phyloP scores from a whole-genome alignment of 1,140 invertebrate species.

The Stenopsyche tienmushanensis region DNA sequence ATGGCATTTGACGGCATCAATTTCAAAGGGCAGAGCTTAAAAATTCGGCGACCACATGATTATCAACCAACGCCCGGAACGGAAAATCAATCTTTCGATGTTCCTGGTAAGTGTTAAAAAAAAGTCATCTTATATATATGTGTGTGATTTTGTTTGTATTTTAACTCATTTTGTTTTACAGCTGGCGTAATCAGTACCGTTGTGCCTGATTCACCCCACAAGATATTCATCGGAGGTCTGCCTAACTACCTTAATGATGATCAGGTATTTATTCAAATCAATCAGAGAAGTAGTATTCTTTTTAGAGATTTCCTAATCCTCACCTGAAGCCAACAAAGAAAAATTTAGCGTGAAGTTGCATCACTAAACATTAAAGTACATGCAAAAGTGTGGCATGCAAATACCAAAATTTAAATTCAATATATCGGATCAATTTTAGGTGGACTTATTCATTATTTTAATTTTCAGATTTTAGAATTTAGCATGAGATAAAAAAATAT shows the following conservation, averaged over 20 bases:
- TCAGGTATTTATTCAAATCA: slow-evolving; percentile 73
- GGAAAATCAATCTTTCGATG: slow-evolving; percentile 80
- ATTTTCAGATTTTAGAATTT: slow-evolving; percentile 1
- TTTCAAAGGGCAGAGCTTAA: slow-evolving; percentile 98
- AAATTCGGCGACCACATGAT: slow-evolving; percentile 97
- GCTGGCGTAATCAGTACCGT: slow-evolving; percentile 82
- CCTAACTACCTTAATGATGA: slow-evolving; percentile 99
- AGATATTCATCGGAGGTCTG: slow-evolving; percentile 98
- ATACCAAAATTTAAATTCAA: too few relatives aligned
- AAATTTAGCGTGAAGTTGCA: neutral
- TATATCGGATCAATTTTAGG: too few relatives aligned
- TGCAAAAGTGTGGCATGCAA: neutral
- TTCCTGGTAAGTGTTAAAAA: slow-evolving; percentile 70
- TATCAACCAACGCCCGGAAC: slow-evolving; percentile 98
- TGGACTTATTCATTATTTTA: neutral
- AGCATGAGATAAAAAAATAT: neutral
- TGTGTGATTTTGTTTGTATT: neutral
- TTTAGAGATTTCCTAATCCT: neutral
- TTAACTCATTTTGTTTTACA: slow-evolving; percentile 46
- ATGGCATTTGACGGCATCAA: slow-evolving; percentile 99
- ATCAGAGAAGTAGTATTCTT: neutral
- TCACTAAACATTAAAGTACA: neutral
- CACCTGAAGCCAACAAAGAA: neutral
- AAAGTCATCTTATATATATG: slow-evolving; percentile 2
- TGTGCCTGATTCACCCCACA: slow-evolving; percentile 96